Conservation (phyloP, 1,140 invertebrate genomes). For the Zeugodacus cucurbitae region DNA sequence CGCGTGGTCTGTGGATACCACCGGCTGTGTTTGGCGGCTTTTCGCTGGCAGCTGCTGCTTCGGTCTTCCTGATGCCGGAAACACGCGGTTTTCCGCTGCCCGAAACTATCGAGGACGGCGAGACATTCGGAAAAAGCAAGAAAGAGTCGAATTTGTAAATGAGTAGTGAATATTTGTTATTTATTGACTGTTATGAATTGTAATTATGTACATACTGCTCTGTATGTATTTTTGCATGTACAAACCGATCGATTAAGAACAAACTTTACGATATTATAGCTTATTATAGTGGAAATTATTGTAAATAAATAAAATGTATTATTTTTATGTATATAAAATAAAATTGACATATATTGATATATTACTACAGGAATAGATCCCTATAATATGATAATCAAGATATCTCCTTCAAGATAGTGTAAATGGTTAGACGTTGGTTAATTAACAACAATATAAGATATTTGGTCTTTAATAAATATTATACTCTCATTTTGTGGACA, state of each 20-base stretch:
- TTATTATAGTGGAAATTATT: not conserved
- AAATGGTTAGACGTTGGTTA: too few relatives aligned
- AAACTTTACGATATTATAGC: not conserved
- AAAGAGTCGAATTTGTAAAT: conserved; percentile 48
- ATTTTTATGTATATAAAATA: not conserved
- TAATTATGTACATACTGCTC: not conserved
- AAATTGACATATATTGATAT: too few relatives aligned
- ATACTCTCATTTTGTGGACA: too few relatives aligned
- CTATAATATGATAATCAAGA: too few relatives aligned
- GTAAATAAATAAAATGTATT: not conserved
- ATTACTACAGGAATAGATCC: too few relatives aligned
- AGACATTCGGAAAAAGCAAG: conserved; percentile 75
- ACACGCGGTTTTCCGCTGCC: conserved; percentile 78
- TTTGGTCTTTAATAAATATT: too few relatives aligned
- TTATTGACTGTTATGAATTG: too few relatives aligned
- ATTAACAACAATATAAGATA: too few relatives aligned
- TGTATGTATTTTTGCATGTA: not conserved
- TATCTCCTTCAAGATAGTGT: too few relatives aligned
- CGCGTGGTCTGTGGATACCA: conserved; percentile 69
- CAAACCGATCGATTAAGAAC: not conserved
- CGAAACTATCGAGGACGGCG: conserved; percentile 82
- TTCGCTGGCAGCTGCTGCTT: conserved; percentile 72
- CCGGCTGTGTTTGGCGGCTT: conserved; percentile 76
- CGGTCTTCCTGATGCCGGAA: conserved; percentile 78
- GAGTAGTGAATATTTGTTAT: not conserved